Evolutionary conservation across 2,888 invertebrate species (phyloP).

Genomic region (Carcina quercana): DNA sequence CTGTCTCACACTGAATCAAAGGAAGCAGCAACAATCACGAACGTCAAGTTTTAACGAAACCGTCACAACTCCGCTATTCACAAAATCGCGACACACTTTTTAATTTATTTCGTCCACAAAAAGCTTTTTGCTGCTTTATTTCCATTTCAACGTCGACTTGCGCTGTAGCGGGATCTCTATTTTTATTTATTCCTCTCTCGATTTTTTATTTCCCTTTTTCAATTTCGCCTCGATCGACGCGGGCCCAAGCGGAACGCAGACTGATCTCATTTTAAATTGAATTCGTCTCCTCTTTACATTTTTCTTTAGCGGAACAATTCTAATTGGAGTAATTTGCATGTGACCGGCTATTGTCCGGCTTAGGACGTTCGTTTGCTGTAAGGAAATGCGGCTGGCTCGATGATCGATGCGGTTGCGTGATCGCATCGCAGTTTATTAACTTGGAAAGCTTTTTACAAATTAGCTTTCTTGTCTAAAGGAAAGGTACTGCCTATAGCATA

Average conservation of each 20-base stretch:
- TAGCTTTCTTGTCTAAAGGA: too few species aligned
- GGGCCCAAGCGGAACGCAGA: constrained; percentile 63
- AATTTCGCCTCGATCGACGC: constrained; percentile 67
- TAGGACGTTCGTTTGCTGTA: constrained; percentile 37
- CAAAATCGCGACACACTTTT: constrained; percentile 70
- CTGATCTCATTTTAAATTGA: constrained; percentile 53
- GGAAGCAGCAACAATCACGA: too few species aligned
- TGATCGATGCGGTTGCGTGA: constrained; percentile 57
- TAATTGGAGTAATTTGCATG: constrained; percentile 67
- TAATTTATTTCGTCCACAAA: constrained; percentile 74
- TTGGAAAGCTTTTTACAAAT: constrained; percentile 55
- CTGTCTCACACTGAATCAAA: too few species aligned
- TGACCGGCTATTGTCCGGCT: constrained; percentile 38
- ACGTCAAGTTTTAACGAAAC: too few species aligned
- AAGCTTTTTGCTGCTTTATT: constrained; percentile 69
- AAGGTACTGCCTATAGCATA: too few species aligned
- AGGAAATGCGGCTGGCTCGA: constrained; percentile 24
- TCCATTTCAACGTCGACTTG: constrained; percentile 73
- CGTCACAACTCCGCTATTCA: constrained; percentile 26
- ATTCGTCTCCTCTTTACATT: constrained; percentile 20
- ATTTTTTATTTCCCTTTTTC: constrained; percentile 57
- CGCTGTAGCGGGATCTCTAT: constrained; percentile 72
- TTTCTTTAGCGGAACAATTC: constrained; percentile 43
- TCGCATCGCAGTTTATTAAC: constrained; percentile 41
- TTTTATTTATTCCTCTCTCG: constrained; percentile 66